Percentiles rank a stretch among this genome's conserved stretches.
These are phyloP conservation scores for Syngnathoides biaculeatus DNA, from an alignment of 2,113 vertebrate species.

Conservation along the genomic window DNA sequence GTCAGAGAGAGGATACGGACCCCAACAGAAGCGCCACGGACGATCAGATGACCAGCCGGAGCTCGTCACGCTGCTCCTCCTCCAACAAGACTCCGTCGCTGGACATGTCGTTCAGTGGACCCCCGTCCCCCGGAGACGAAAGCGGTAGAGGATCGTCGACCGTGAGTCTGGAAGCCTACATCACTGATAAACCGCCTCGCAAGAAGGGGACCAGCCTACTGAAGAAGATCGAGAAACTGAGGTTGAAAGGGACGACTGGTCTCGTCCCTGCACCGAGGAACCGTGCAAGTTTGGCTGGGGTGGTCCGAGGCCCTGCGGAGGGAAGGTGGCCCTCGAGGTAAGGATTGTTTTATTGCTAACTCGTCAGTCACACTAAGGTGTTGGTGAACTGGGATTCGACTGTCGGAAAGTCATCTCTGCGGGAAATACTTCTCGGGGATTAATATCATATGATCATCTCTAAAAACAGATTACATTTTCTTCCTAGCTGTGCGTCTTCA, in stretches of 20 bases:
- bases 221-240: constrained; percentile 83
- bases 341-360: not conserved
- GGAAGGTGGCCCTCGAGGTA: constrained; percentile 46
- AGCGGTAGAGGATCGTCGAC: constrained; percentile 46
- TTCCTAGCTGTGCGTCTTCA: constrained; percentile 56
- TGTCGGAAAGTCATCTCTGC: too few relatives aligned
- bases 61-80: constrained; percentile 74
- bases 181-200: constrained; percentile 65
- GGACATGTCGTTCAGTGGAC: constrained; percentile 67
- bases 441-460: too few relatives aligned
- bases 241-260: constrained; percentile 61
- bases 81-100: constrained; percentile 46
- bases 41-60: constrained; percentile 65
- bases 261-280: constrained; percentile 20
- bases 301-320: constrained; percentile 58
- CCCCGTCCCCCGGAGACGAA: constrained; percentile 50
- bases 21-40: constrained; percentile 35
- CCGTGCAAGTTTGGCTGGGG: constrained; percentile 27
- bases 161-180: constrained; percentile 29
- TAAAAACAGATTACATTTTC: too few relatives aligned
- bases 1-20: not conserved
- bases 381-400: too few relatives aligned
- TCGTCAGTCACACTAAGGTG: not conserved
- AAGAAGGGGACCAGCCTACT: constrained; percentile 77
- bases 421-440: too few relatives aligned